Conservation (phyloP, 2,797 vertebrate genomes). For the Mallotus villosus region DNA sequence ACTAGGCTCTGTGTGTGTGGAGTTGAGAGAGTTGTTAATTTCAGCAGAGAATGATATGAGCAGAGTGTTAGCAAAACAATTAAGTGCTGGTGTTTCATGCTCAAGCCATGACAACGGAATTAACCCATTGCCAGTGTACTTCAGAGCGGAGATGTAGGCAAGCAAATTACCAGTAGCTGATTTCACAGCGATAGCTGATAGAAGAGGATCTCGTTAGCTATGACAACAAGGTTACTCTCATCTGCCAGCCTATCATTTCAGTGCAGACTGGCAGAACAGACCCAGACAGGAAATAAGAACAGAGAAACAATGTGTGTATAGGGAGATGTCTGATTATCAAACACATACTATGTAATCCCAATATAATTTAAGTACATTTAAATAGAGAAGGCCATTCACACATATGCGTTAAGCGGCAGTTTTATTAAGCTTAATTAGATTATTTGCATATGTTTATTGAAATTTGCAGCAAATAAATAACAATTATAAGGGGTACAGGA, state of each 20-base stretch:
- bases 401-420: background rate
- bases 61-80: slow-evolving; percentile 21
- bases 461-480: slow-evolving; percentile 8
- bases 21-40: slow-evolving; percentile 14
- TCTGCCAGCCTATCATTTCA: background rate
- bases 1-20: background rate
- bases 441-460: slow-evolving; percentile 19
- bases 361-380: no score
- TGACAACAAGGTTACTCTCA: background rate
- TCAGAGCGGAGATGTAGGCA: background rate
- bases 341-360: background rate
- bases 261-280: background rate
- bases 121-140: slow-evolving; percentile 15
- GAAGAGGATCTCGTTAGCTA: background rate
- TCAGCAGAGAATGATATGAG: slow-evolving; percentile 23
- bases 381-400: no score
- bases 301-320: background rate
- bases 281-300: background rate
- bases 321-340: background rate
- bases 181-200: background rate
- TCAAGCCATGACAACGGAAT: slow-evolving; percentile 12
- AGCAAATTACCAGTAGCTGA: slow-evolving; percentile 1
- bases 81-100: background rate
- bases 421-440: slow-evolving; percentile 8
- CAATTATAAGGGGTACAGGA: slow-evolving; percentile 18